Evolutionary conservation across 2,797 vertebrate species (phyloP).

Genomic region (Diglossa cyanea): DNA sequence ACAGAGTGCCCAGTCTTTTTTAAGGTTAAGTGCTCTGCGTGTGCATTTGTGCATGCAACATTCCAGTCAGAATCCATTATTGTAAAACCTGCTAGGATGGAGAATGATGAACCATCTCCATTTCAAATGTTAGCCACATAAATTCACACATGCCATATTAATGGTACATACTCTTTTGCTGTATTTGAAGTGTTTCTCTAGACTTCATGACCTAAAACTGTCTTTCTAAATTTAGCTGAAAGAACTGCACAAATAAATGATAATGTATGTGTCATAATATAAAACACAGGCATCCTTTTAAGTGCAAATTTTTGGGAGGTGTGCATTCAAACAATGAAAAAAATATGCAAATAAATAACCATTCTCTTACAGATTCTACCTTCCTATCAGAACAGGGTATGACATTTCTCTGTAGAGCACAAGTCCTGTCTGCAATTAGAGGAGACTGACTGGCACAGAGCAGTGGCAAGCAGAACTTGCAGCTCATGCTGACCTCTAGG

Average conservation of each 20-base stretch:
- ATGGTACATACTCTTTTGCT: neutral
- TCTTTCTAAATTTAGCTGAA: conserved; percentile 57
- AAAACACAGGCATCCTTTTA: conserved; percentile 24
- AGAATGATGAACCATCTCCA: neutral
- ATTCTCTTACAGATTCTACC: neutral
- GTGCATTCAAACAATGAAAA: neutral
- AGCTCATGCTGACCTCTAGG: neutral
- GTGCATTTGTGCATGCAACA: neutral
- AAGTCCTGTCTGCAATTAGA: neutral
- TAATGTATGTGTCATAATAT: neutral
- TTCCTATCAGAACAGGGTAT: neutral
- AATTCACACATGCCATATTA: neutral
- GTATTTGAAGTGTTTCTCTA: neutral
- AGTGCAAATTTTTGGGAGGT: conserved; percentile 32
- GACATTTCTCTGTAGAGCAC: neutral
- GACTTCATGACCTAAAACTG: conserved; percentile 58
- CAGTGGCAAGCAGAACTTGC: neutral
- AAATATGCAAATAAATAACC: neutral
- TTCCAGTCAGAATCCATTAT: neutral
- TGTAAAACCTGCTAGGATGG: neutral
- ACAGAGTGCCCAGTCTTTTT: neutral
- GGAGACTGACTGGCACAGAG: neutral
- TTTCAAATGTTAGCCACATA: neutral
- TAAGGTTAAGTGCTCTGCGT: neutral
- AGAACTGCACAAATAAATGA: neutral